Percentiles rank a stretch among this genome's conserved stretches.
Evolutionary conservation across 2,113 vertebrate genomes (phyloP).

Genomic region (Notothenia coriiceps): DNA sequence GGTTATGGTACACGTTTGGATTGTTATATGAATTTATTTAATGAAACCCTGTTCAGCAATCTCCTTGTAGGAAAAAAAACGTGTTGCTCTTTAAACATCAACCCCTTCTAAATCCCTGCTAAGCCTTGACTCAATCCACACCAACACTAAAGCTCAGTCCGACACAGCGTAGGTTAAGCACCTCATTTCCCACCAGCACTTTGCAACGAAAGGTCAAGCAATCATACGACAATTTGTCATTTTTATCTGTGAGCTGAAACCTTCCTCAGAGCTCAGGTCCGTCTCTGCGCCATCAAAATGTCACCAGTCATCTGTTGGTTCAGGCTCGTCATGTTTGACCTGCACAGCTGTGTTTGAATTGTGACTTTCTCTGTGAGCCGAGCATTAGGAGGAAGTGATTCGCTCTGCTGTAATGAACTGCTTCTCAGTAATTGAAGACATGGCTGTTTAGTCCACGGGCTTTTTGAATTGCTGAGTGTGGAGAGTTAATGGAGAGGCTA

Average conservation of each 20-base stretch:
- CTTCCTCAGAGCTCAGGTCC: conserved; percentile 12
- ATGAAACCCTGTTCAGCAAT: neutral
- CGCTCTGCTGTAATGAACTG: conserved; percentile 17
- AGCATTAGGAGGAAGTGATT: neutral
- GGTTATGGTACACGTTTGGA: neutral
- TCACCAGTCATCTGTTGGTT: conserved; percentile 47
- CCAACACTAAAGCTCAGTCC: conserved; percentile 33
- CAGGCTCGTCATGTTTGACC: conserved; percentile 15
- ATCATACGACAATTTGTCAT: conserved; percentile 20
- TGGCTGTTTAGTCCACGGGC: conserved; percentile 15
- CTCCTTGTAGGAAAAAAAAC: neutral
- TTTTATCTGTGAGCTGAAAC: conserved; percentile 20
- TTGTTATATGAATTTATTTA: neutral
- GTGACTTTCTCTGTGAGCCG: conserved; percentile 3
- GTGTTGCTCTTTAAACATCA: neutral
- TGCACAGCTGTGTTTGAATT: conserved; percentile 5
- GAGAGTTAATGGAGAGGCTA: conserved; percentile 20
- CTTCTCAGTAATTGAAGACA: conserved; percentile 11
- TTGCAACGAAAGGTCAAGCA: conserved; percentile 58
- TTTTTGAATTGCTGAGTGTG: conserved; percentile 20
- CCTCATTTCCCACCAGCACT: conserved; percentile 50
- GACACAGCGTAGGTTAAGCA: conserved; percentile 45
- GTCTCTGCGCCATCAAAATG: conserved; percentile 30
- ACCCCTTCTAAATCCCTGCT: neutral
- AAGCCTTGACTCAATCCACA: neutral